Evolutionary conservation across 2,888 invertebrate genomes (phyloP), one percentile per base, ranked within the genome.

Genomic region (Microdon myrmicae): DNA sequence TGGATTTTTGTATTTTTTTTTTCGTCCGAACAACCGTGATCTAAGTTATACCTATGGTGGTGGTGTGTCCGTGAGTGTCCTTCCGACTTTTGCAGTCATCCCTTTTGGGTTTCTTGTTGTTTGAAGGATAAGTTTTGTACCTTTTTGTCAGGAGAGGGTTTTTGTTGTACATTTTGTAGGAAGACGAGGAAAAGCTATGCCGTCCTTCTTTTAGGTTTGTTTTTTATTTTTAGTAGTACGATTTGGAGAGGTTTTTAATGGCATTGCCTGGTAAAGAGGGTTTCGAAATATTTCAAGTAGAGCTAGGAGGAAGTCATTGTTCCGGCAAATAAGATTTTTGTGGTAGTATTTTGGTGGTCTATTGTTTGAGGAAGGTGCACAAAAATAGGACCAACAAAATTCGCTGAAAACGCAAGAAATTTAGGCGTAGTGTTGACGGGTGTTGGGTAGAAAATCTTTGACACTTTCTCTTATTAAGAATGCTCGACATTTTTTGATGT

Each of bases 361-460:
- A n/a, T n/a, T n/a, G 22, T 26, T 22, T 10, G 23, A 8, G 10
- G 6, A 26, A 22, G 22, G 13, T 16, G 12, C 17, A 19, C 17
- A 26, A 10, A 26, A 8, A 26, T 17, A 39, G 8, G 39, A 14
- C 14, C 3, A 9, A 10, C 12, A 20, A 8, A 19, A 26, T 6
- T 28, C 2, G 25, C 12, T 3, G 34, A 28, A n/a, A n/a, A 29
- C 25, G 17, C 29, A 54, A 55, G 56, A 61, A 56, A 51, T 25
- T 56, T 43, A 43, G 45, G 23, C 31, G 2, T 37, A 47, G 28
- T 58, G 58, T 51, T 41, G 9, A 17, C 41, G 58, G 58, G 64
- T 58, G 64, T 64, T 64, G 64, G 58, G 51, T 51, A 64, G 58
- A 51, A 64, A 64, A 47, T 20, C 28, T 37, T 35, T 41, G n/a